Evolutionary conservation across 2,113 vertebrate species (phyloP), one percentile per base, ranked within the genome.

Genomic region (Perca schrenkii): DNA sequence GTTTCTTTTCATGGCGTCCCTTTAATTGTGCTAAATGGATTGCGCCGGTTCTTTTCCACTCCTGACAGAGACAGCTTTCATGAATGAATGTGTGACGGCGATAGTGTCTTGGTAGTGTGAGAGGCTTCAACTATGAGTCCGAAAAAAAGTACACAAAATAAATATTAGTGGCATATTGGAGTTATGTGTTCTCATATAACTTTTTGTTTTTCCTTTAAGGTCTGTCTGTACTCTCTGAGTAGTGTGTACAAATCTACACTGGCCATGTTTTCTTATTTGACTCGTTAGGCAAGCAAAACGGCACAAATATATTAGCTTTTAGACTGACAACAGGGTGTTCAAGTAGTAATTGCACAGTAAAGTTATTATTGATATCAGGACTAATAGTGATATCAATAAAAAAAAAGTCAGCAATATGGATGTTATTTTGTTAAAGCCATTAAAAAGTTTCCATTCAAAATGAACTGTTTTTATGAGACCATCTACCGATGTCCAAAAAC

Each of bases 21-120:
- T 90, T 83, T 74, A 84, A 80, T 86, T 67, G 53, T n/a, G 57
- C 61, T 91, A 80, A 94, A 91, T 82, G 92, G 91, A 93, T 94
- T 91, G 40, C 4, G 6, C 62, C 19, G 11, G 10, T 66, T 86
- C 57, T 85, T 89, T 88, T 86, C 77, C 86, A 57, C 77, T 8
- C 34, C 47, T 64, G 77, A 77, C 85, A 84, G 69, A 80, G 76
- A 87, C 79, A 80, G 60, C 17, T 53, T 70, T 74, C 19, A 70
- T 79, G 68, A 88, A 84, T 83, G 63, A 87, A 63, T 21, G 43
- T 52, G 17, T 64, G n/a, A 62, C 17, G 8, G 31, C 36, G 34
- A 43, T 4, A 60, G 61, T 52, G 67, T 46, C 12, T 0, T 36
- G 31, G 25, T 12, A 6, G 15, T 46, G 34, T 2, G 3, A 22